Evolutionary conservation across 2,113 vertebrate genomes (phyloP), one percentile per base, ranked within the genome.

Genomic region (Caracal caracal): DNA sequence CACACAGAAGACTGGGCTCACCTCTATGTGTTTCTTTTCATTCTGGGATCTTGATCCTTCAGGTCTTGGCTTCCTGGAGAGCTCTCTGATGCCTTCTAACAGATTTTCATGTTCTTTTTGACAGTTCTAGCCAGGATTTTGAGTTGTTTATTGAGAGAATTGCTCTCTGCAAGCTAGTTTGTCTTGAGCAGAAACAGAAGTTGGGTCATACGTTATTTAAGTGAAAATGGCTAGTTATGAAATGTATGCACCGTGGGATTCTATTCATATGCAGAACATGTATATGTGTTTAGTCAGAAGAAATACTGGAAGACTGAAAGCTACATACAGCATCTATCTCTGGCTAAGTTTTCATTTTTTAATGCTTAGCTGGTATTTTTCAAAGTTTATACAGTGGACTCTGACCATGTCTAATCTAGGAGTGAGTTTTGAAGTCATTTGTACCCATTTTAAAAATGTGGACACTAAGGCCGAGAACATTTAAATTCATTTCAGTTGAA

Each of bases 271-370:
- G 71, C 61, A 94, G 76, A 79, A 28, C 15, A 12, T 56, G 13
- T 68, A 8, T 33, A n/a, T 70, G n/a, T 84, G n/a, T 81, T 95
- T 78, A 35, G 82, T 33, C 30, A 86, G 40, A 95, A 93, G 78
- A 96, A 73, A 61, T 0, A 56, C 35, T 51, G 35, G 53, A 47
- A 75, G 37, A 35, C 2, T 4, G 15, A 80, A 95, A 84, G 5
- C 33, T 53, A 53, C 43, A 37, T 19, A n/a, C 10, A 43, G 19
- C 28, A 28, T 40, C 56, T 56, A 7, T 24, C 22, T 63, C 73
- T 59, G 13, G 9, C 35, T 37, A 20, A 30, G 26, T 33, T 73
- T 84, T 83, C 88, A 33, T 71, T 78, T 53, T 66, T 87, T 49
- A 71, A 75, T 33, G 17, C 33, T 86, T 53, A 53, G 37, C 5